A percentile compares a stretch with the other conserved stretches of the same genome.
phyloP scores from a whole-genome alignment of 2,888 invertebrate genomes.

The Prosopocoilus inquinatus region DNA sequence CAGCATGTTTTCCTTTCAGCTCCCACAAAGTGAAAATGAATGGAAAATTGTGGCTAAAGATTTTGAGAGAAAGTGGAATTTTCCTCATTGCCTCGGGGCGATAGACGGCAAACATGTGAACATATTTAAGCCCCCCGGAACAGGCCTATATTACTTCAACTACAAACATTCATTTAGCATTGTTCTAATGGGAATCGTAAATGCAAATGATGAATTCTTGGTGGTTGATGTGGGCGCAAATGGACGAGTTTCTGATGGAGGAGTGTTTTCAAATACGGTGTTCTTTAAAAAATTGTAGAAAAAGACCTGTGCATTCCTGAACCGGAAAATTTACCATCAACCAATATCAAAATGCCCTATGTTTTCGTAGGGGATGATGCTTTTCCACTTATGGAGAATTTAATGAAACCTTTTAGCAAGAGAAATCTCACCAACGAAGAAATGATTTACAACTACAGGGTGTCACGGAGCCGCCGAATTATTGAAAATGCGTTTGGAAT shows the following conservation, averaged over 20 bases:
- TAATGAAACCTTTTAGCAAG: too few species aligned
- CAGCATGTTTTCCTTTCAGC: slow-evolving; percentile 4
- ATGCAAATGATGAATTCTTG: slow-evolving; percentile 24
- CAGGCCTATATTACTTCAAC: slow-evolving; percentile 4
- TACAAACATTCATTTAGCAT: not conserved
- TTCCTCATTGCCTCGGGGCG: slow-evolving; percentile 27
- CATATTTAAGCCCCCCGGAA: slow-evolving; percentile 23
- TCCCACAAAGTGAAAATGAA: slow-evolving; percentile 7
- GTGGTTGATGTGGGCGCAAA: slow-evolving; percentile 27
- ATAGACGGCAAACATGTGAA: slow-evolving; percentile 30
- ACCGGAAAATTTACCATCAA: slow-evolving; percentile 15
- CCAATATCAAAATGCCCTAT: too few species aligned
- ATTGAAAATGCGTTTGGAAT: too few species aligned
- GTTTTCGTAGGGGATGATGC: too few species aligned
- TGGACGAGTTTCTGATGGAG: slow-evolving; percentile 25
- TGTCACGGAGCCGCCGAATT: too few species aligned
- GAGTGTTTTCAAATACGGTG: too few species aligned
- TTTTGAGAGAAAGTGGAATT: slow-evolving; percentile 24
- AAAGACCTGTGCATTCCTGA: not conserved
- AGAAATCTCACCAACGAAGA: too few species aligned
- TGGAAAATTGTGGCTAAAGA: slow-evolving; percentile 19
- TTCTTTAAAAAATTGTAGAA: too few species aligned
- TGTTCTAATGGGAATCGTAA: too few species aligned
- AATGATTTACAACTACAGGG: too few species aligned
- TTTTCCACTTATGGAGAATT: too few species aligned